Evolutionary conservation across 2,797 vertebrate species (phyloP).

Genomic region (Gambelia wislizenii): DNA sequence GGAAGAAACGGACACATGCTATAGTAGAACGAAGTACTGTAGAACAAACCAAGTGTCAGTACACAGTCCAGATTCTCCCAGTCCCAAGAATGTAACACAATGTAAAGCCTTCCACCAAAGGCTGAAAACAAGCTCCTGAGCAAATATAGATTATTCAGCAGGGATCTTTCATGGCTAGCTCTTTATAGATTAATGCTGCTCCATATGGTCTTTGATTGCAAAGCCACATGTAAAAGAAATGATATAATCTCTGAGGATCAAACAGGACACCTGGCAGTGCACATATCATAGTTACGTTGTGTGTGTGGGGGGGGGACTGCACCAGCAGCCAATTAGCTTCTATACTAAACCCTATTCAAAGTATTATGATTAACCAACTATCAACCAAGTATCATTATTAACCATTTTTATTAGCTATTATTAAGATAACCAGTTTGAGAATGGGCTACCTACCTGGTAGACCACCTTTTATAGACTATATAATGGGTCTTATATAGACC

Average conservation of each 20-base stretch:
- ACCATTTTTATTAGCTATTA: no score
- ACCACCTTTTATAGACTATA: no score
- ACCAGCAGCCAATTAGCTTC: no score
- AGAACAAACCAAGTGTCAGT: background rate
- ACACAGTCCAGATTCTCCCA: background rate
- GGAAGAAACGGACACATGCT: background rate
- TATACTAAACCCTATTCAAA: no score
- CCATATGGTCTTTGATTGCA: background rate
- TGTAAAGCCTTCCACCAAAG: background rate
- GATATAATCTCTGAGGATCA: background rate
- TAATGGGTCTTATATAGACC: no score
- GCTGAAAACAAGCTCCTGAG: background rate
- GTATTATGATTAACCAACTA: no score
- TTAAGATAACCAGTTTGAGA: no score
- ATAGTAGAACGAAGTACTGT: background rate
- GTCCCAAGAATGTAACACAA: background rate
- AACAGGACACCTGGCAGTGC: background rate
- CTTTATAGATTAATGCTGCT: constrained; percentile 1
- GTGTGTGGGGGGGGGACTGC: no score
- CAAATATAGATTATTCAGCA: background rate
- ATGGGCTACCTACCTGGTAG: no score
- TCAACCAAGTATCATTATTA: no score
- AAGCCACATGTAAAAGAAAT: constrained; percentile 3
- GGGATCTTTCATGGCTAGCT: background rate
- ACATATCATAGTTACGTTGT: no score